These are phyloP conservation scores for Enteromius paludinosus DNA, from an alignment of 2,797 vertebrate species.

Conservation along the genomic window DNA sequence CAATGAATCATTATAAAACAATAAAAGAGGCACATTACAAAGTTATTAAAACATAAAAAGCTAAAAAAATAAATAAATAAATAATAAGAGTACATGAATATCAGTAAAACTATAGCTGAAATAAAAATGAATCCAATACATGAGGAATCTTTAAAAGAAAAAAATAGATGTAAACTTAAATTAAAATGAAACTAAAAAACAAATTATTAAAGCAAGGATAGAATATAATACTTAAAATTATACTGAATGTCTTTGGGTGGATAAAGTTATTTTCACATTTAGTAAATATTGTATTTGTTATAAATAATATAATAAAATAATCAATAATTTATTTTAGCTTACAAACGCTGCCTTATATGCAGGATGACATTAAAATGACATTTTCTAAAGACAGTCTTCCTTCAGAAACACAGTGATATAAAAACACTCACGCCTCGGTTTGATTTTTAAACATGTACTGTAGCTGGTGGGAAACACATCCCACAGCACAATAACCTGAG, in stretches of 20 bases:
- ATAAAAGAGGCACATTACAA: background rate
- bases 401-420: too few relatives aligned
- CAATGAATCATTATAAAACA: background rate
- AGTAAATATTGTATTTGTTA: background rate
- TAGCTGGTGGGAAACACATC: too few relatives aligned
- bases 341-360: too few relatives aligned
- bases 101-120: background rate
- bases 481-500: too few relatives aligned
- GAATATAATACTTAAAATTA: background rate
- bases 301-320: background rate
- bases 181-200: background rate
- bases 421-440: too few relatives aligned
- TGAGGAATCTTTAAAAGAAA: background rate
- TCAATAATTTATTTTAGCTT: background rate
- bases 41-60: background rate
- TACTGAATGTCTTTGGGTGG: background rate
- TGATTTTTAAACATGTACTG: too few relatives aligned
- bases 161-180: background rate
- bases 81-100: background rate
- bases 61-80: background rate
- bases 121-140: background rate
- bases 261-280: background rate
- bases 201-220: background rate
- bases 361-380: too few relatives aligned
- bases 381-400: too few relatives aligned